Base-by-base conservation (phyloP, 64 coral and sea anemone genomes). In the Stichodactyla helianthus region DNA sequence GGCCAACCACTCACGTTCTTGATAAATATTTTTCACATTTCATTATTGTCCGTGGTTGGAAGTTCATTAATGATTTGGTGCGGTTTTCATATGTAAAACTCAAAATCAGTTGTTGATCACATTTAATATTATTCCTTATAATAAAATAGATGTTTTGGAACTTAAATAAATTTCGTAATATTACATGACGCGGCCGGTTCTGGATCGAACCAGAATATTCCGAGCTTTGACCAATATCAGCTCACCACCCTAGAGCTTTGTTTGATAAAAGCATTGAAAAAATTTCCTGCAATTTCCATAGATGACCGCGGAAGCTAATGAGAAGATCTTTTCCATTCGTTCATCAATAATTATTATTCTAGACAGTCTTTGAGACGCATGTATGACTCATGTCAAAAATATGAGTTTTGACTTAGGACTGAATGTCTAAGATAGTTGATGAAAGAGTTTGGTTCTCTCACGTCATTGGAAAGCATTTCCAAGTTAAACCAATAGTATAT, bases 1-100 rank as follows among this genome's bases (percentile, higher is more conserved):
- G 8, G 68, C 0, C 4, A 4, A 22, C 9, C 62, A 5, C 62
- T 65, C 4, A 26, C 14, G 68, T 31, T 71, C 2, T 26, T 31
- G 1, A 74, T 12, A 74, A 35, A 74, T 31, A 19, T 31, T 23
- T 31, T 74, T 74, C 8, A 11, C 35, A 74, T 25, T 31, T 1
- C 1, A 74, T 74, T 74, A 31, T 74, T 74, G 8, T 74, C 19
- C 68, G 11, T 74, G 23, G 6, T 8, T 74, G 7, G n/a, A 23
- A 74, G 68, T 74, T 74, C 68, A 74, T 74, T 70, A 23, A 70
- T 22, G 65, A 70, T 70, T 70, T 25, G 8, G 25, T 74, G 68
- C 25, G 68, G 68, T 74, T 74, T 74, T 74, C 22, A 35, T 5
- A 23, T 74, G 12, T n/a, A 12, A 5, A 10, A 74, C 10, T 22